Conservation (phyloP, 2,113 vertebrate genomes). For the Gobius niger region DNA sequence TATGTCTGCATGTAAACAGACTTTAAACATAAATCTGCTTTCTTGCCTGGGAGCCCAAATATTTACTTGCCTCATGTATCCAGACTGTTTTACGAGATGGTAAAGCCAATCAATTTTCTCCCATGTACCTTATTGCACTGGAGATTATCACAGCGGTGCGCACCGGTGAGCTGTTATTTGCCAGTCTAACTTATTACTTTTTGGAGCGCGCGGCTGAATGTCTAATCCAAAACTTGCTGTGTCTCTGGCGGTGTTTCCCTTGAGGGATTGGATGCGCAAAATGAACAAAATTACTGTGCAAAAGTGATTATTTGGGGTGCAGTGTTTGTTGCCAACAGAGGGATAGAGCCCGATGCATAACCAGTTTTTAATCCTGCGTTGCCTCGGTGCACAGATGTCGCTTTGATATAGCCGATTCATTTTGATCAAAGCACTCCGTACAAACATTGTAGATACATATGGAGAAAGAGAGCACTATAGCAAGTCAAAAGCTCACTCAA, state of each 20-base stretch:
- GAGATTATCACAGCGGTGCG: conserved; percentile 10
- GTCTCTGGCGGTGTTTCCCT: background rate
- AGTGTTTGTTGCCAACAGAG: background rate
- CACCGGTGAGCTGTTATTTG: conserved; percentile 18
- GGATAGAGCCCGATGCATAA: background rate
- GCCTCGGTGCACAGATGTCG: conserved; percentile 20
- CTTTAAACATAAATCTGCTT: background rate
- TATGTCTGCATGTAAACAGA: background rate
- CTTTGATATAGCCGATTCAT: conserved; percentile 16
- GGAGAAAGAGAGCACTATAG: background rate
- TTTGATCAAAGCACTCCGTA: conserved; percentile 19
- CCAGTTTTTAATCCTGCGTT: conserved; percentile 12
- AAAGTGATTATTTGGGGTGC: conserved; percentile 15
- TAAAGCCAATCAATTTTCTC: conserved; percentile 11
- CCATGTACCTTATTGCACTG: conserved; percentile 1
- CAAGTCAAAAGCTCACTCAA: conserved; percentile 1
- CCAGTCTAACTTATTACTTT: conserved; percentile 26
- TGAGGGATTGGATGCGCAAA: conserved; percentile 23
- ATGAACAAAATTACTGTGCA: conserved; percentile 17
- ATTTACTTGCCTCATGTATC: background rate
- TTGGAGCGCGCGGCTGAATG: conserved; percentile 21
- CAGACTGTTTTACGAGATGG: background rate
- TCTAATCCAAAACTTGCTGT: conserved; percentile 36
- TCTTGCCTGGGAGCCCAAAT: background rate
- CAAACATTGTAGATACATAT: conserved; percentile 11